Base-by-base conservation (phyloP, 2,888 invertebrate genomes). In the Xanthorhoe spadicearia region DNA sequence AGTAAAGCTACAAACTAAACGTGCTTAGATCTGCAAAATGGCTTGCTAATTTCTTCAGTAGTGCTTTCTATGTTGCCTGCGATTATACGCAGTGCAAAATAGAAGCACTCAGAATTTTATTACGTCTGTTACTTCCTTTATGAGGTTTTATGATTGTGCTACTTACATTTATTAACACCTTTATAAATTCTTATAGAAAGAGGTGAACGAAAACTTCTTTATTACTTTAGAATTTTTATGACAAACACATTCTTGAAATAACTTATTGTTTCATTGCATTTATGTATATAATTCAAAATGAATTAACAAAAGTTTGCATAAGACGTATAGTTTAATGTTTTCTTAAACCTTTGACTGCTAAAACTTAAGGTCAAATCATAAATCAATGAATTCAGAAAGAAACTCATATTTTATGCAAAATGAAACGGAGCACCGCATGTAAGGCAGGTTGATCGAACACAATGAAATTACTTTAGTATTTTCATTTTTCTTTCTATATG, bases 281-380 rank as follows among this genome's bases (percentile, higher is more conserved):
- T 23, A 3, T 23, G 49, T 10, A 18, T 19, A 2, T 18, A 18
- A 38, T 28, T 28, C 15, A 55, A 54, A 19, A 2, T 46, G 17
- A 43, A 35, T n/a, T n/a, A 28, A 49, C 50, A 50, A 56, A 62
- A 28, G 52, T 43, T 52, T 50, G 19, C 52, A 58, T 56, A 54
- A 48, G 55, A 35, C 66, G 58, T 58, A 53, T 43, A 56, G 57
- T 58, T 66, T 57, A 49, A 61, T 53, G 58, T 55, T 61, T 61
- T 61, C 38, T 56, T 66, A 57, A 52, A 57, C 66, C 58, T 66
- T 61, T 19, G 53, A 51, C 61, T 64, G 66, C 66, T 58, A 66
- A 66, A 66, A n/a, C 53, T 66, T 61, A 53, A 57, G 53, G 61
- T 61, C 61, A 57, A 50, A 58, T 61, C 61, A 66, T 66, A 66